Evolutionary conservation across 2,888 invertebrate species (phyloP).

Genomic region (Euclidia mi): DNA sequence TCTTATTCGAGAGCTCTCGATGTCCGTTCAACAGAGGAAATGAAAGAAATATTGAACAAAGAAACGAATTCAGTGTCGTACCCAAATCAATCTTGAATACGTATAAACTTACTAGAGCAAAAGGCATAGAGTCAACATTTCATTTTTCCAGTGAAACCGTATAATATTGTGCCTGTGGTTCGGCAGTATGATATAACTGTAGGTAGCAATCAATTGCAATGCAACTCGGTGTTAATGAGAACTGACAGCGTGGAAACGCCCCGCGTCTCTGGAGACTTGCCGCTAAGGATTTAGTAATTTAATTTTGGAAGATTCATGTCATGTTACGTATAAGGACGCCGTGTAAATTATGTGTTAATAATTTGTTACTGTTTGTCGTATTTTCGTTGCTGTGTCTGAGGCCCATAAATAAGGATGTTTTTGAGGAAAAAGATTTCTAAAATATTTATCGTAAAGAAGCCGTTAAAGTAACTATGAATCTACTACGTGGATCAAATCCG

Average conservation of each 20-base stretch:
- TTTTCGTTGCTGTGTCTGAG: too few species aligned
- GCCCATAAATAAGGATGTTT: too few species aligned
- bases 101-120: neutral
- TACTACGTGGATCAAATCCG: too few species aligned
- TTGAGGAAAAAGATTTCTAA: too few species aligned
- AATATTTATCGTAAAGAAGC: too few species aligned
- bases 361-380: neutral
- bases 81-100: slow-evolving; percentile 3
- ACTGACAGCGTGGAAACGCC: slow-evolving; percentile 19
- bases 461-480: too few species aligned
- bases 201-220: slow-evolving; percentile 20
- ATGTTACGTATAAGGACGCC: neutral
- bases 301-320: slow-evolving; percentile 19
- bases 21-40: neutral
- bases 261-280: slow-evolving; percentile 13
- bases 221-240: slow-evolving; percentile 10
- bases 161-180: neutral
- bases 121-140: slow-evolving; percentile 1
- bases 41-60: neutral
- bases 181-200: neutral
- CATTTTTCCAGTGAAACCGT: neutral
- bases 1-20: slow-evolving; percentile 5
- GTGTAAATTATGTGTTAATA: neutral
- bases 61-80: neutral
- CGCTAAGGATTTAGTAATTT: slow-evolving; percentile 18